These are phyloP conservation scores for Drosophila borealis DNA, from an alignment of 2,888 invertebrate genomes.

Conservation along the genomic window DNA sequence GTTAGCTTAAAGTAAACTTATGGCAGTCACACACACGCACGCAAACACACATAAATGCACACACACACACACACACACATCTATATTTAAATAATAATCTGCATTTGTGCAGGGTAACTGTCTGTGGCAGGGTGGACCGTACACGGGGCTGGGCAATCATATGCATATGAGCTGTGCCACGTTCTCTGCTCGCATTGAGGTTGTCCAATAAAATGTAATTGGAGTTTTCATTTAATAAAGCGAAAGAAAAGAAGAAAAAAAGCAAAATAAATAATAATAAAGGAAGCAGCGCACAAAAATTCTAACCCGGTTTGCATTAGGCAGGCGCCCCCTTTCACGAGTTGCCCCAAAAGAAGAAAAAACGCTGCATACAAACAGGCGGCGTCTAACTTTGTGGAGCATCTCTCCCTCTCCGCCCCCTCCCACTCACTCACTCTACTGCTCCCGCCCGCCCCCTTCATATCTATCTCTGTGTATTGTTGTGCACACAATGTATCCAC, in stretches of 20 bases:
- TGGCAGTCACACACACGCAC: constrained; percentile 6
- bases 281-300: constrained; percentile 6
- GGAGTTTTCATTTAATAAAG: constrained; percentile 77
- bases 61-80: neutral
- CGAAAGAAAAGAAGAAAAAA: constrained; percentile 18
- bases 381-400: constrained; percentile 25
- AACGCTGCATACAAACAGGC: constrained; percentile 33
- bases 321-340: neutral
- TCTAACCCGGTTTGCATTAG: constrained; percentile 52
- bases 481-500: constrained; percentile 68
- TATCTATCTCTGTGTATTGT: constrained; percentile 8
- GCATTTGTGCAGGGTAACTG: constrained; percentile 19
- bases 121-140: neutral
- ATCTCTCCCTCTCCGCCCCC: constrained; percentile 4
- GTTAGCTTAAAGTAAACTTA: neutral
- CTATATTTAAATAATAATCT: constrained; percentile 1
- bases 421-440: neutral
- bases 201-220: constrained; percentile 77
- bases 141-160: neutral
- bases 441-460: neutral
- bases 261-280: constrained; percentile 3
- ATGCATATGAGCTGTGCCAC: constrained; percentile 2
- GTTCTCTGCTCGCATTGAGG: constrained; percentile 33
- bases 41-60: neutral
- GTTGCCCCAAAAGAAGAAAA: constrained; percentile 12